phyloP scores from a whole-genome alignment of 2,888 invertebrate species.

The Altica lythri region DNA sequence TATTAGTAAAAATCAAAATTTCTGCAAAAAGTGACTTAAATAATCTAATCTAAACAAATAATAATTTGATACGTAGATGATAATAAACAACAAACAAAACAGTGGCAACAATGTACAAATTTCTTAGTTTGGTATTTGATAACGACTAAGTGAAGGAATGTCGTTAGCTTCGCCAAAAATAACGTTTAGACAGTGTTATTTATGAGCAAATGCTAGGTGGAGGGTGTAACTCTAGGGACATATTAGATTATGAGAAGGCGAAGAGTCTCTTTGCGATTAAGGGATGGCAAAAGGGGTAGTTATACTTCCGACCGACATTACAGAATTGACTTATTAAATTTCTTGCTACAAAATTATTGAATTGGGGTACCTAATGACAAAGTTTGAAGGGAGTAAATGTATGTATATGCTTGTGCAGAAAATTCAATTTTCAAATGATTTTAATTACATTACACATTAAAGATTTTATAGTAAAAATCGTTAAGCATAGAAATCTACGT shows the following conservation, averaged over 20 bases:
- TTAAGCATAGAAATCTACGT: too few relatives aligned
- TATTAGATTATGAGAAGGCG: constrained; percentile 24
- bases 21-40: too few relatives aligned
- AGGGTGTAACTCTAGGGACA: constrained; percentile 38
- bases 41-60: background rate
- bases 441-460: too few relatives aligned
- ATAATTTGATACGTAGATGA: background rate
- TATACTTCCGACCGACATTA: constrained; percentile 19
- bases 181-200: constrained; percentile 58
- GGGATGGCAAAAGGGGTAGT: constrained; percentile 13
- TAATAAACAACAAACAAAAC: background rate
- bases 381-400: too few relatives aligned
- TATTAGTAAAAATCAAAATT: too few relatives aligned
- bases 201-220: constrained; percentile 48
- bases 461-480: too few relatives aligned
- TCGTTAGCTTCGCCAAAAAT: constrained; percentile 59
- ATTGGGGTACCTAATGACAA: too few relatives aligned
- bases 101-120: constrained; percentile 34
- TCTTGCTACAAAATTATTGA: constrained; percentile 20
- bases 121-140: constrained; percentile 49
- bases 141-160: constrained; percentile 56
- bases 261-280: background rate
- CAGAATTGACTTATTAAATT: constrained; percentile 26
- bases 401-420: too few relatives aligned
- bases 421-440: too few relatives aligned